Base-by-base conservation (phyloP, 2,888 invertebrate genomes). In the Drosophila borborema region DNA sequence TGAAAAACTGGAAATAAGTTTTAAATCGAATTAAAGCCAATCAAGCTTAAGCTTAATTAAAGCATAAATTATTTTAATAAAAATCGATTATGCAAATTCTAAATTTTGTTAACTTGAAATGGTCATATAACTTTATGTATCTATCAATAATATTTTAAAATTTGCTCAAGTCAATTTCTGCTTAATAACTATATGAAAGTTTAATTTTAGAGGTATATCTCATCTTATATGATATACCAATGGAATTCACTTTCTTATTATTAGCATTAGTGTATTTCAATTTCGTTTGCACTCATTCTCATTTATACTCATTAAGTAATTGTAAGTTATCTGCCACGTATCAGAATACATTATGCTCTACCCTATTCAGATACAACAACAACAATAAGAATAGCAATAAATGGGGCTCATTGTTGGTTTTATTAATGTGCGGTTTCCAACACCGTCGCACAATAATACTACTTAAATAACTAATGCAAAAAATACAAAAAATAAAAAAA, bases 381-480 rank as follows among this genome's bases (percentile, higher is more conserved):
- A 61, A 56, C 49, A 14, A 38, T 6, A 45, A 69, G 54, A 58
- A 48, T 48, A 10, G 10, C 28, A 55, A 28, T 58, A 62, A 71
- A 58, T 78, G 66, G 43, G 31, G 20, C 56, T 66, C 69, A 56
- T 64, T 58, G 80, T 60, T 59, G 64, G 70, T 70, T 74, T 77
- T 86, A 84, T 89, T 86, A 69, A 89, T 81, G 83, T 86, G 83
- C 87, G 89, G 89, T 81, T 86, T 86, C 51, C 69, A 81, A 64
- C 68, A 67, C 62, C 48, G 86, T 77, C 86, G 72, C 89, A 89
- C 65, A 51, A 36, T 36, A 51, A 51, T 51, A 77, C 65, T 72
- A 69, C 89, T 84, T 87, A 81, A 84, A 84, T 81, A 89, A 87
- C 89, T 84, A 76, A 84, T 66, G 84, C 81, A 88, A 51, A 84